Conservation (phyloP, 2,113 vertebrate species). For the Fulmarus glacialis region DNA sequence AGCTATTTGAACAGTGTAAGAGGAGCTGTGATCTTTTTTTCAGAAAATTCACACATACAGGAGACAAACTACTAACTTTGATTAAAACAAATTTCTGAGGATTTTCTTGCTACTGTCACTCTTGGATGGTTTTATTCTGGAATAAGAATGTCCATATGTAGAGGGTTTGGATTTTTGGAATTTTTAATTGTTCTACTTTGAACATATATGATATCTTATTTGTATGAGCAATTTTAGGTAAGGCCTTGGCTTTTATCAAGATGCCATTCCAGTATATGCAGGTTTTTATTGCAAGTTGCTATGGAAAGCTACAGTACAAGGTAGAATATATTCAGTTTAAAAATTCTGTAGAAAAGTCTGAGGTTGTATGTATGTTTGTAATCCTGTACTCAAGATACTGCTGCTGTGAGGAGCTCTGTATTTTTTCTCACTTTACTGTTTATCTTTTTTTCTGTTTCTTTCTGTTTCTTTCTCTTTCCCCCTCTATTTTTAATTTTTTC, state of each 20-base stretch:
- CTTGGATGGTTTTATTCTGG: not conserved
- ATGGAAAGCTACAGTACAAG: not conserved
- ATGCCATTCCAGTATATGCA: not conserved
- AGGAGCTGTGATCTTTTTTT: not conserved
- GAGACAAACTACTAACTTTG: not conserved
- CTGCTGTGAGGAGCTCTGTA: not conserved
- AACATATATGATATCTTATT: not conserved
- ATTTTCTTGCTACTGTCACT: not conserved
- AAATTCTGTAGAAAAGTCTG: not conserved
- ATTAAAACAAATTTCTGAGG: not conserved
- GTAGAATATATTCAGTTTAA: not conserved
- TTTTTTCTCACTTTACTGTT: not conserved
- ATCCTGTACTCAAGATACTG: not conserved
- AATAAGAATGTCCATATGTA: not conserved
- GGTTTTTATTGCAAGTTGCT: not conserved
- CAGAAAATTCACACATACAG: not conserved
- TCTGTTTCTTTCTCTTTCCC: not conserved
- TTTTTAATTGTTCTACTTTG: not conserved
- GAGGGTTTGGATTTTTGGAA: not conserved
- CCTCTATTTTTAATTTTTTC: not conserved
- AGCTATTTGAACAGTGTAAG: not conserved
- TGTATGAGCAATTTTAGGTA: not conserved
- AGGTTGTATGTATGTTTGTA: not conserved
- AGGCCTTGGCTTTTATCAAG: not conserved
- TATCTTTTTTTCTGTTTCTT: not conserved